These are phyloP conservation scores for Mus pahari DNA, from an alignment of 2,113 vertebrate genomes.

Conservation along the genomic window DNA sequence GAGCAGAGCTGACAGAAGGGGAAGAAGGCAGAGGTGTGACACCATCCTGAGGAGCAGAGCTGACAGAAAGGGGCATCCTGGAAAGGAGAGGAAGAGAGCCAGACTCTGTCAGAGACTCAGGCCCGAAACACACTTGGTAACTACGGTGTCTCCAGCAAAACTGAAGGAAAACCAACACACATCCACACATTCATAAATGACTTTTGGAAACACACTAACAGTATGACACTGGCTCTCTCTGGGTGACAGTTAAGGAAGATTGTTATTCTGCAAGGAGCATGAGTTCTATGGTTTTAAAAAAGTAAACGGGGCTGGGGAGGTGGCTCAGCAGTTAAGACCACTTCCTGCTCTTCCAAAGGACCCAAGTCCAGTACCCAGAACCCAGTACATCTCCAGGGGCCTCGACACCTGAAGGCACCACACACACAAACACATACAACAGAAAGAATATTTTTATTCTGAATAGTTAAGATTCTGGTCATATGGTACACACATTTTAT, in stretches of 20 bases:
- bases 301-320: background rate
- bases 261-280: background rate
- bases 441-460: background rate
- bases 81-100: background rate
- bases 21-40: background rate
- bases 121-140: background rate
- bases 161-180: background rate
- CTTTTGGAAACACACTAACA: background rate
- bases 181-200: background rate
- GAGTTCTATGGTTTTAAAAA: background rate
- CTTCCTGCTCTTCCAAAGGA: background rate
- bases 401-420: background rate
- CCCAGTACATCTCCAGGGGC: no score
- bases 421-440: background rate
- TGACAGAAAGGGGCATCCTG: background rate
- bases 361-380: background rate
- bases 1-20: no score
- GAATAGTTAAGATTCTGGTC: background rate
- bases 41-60: slow-evolving; percentile 22
- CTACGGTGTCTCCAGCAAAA: background rate
- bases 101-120: background rate
- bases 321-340: background rate
- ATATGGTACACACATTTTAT: background rate
- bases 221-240: background rate
- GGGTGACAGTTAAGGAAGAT: background rate